Base-by-base conservation (phyloP, 2,113 vertebrate species). In the Takifugu flavidus region DNA sequence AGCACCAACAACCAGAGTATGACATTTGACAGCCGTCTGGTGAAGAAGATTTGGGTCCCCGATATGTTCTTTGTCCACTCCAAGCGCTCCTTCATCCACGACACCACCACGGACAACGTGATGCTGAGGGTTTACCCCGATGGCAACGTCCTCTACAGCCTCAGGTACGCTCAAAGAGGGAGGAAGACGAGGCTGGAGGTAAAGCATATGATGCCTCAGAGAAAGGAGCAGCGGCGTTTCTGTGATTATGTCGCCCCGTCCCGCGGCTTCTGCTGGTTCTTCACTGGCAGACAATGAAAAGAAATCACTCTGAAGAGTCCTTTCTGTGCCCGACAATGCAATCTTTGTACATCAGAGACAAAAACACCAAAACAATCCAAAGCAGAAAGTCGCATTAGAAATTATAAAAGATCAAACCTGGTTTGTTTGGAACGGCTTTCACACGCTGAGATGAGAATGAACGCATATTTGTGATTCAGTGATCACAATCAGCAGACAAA, bases 51-150 rank as follows among this genome's bases (percentile, higher is more conserved):
- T 70, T 99, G 96, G 97, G 96, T 99, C 1, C 97, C 97, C 0
- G 96, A 99, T 81, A 97, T 99, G 95, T 99, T 99, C 74, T 99
- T 99, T 0, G 96, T 99, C 53, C 97, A 98, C 82, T 99, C 96
- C 31, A 99, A 99, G 78, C 92, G 95, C 34, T 98, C 96, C 44
- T 98, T 99, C 78, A 99, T 98, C 82, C 97, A 99, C 0, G 96
- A 97, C 88, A 99, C 97, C 59, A 98, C 97, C 25, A 99, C 95
- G 0, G 96, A 98, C 74, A 99, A 99, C 0, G 93, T 98, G 78
- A 99, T 99, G 96, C 88, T 99, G 64, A 90, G 96, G 3, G 96
- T 99, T 26, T 94, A 96, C 78, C 97, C 97, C 0, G 96, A 99
- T 0, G 96, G 97, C 60, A 95, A 95, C 39, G 96, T 99, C 44